These are phyloP conservation scores for Hesperia comma DNA, from an alignment of 2,888 invertebrate genomes.

Conservation along the genomic window DNA sequence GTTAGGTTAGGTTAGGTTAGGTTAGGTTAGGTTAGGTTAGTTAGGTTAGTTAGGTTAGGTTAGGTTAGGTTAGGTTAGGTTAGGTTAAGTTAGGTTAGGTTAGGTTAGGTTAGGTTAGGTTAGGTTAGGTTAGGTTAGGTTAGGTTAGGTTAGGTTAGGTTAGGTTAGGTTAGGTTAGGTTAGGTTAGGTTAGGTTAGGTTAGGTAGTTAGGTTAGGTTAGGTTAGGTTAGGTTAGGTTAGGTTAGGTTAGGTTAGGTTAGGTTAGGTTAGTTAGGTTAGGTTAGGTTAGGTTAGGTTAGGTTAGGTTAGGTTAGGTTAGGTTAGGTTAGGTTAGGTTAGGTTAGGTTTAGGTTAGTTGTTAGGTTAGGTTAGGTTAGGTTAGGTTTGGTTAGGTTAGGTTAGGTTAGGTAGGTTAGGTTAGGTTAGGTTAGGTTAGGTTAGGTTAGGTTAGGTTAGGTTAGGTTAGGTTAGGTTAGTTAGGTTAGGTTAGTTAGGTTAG, in stretches of 20 bases:
- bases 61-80: slow-evolving; percentile 39
- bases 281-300: slow-evolving; percentile 34
- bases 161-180: slow-evolving; percentile 38
- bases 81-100: slow-evolving; percentile 22
- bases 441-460: slow-evolving; percentile 39
- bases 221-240: slow-evolving; percentile 35
- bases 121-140: slow-evolving; percentile 38
- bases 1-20: slow-evolving; percentile 25
- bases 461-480: slow-evolving; percentile 42
- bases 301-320: slow-evolving; percentile 26
- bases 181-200: slow-evolving; percentile 35
- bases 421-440: slow-evolving; percentile 46
- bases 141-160: slow-evolving; percentile 37
- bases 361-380: slow-evolving; percentile 35
- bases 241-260: slow-evolving; percentile 40
- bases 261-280: slow-evolving; percentile 35
- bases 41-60: slow-evolving; percentile 43
- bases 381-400: slow-evolving; percentile 29
- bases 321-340: slow-evolving; percentile 30
- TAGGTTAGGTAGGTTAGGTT: slow-evolving; percentile 45
- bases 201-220: slow-evolving; percentile 38
- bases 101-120: slow-evolving; percentile 42
- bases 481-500: slow-evolving; percentile 43
- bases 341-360: slow-evolving; percentile 32
- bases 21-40: slow-evolving; percentile 43